These are phyloP conservation scores for Diaphora mendica DNA, from an alignment of 2,888 invertebrate genomes.

Conservation along the genomic window DNA sequence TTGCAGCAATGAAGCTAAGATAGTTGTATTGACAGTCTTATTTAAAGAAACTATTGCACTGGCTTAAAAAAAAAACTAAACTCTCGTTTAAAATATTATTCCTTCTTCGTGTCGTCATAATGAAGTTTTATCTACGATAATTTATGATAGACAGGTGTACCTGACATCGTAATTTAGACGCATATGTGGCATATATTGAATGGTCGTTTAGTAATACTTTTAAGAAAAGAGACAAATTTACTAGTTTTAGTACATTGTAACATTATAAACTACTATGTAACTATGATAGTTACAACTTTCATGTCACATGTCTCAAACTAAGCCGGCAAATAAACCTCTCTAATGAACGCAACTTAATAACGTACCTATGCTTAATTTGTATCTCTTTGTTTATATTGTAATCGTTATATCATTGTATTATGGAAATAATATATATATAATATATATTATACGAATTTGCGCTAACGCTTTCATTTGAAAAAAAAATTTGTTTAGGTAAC, in stretches of 20 bases:
- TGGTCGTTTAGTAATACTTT: background rate
- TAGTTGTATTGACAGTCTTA: background rate
- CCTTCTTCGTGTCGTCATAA: background rate
- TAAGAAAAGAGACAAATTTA: background rate
- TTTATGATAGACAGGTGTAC: background rate
- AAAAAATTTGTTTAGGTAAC: constrained; percentile 16
- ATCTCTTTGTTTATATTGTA: background rate
- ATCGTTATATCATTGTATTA: background rate
- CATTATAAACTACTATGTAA: background rate
- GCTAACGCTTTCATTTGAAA: background rate
- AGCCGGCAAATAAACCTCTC: background rate
- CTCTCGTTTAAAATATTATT: background rate
- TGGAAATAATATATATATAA: background rate
- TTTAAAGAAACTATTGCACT: background rate
- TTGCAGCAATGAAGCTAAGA: background rate
- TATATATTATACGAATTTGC: background rate
- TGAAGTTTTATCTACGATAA: background rate
- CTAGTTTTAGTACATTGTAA: background rate
- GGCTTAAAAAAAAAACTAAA: background rate
- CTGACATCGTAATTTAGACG: background rate
- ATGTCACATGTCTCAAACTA: background rate
- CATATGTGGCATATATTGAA: background rate
- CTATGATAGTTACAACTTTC: background rate
- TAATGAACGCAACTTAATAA: background rate
- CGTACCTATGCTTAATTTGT: background rate